Percentiles rank a stretch among this genome's conserved stretches.
These are phyloP conservation scores for Carpatolechia fugitivella DNA, from an alignment of 2,888 invertebrate species.

Conservation along the genomic window DNA sequence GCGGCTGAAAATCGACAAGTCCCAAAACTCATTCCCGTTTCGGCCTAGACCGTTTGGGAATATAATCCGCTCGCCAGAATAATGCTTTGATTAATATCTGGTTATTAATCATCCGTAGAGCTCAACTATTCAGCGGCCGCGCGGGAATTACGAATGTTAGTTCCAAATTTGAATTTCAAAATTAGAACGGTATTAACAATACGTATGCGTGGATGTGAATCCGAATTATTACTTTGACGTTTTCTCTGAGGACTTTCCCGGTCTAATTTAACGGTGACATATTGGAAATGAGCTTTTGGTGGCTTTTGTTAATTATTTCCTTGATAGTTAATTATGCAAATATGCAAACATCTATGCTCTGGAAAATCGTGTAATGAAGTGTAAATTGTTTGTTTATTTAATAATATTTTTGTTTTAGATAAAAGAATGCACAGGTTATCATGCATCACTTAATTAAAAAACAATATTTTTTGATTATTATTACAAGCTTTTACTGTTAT, in stretches of 20 bases:
- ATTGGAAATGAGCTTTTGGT: neutral
- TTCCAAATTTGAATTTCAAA: conserved; percentile 57
- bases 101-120: conserved; percentile 62
- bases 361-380: neutral
- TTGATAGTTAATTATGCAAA: neutral
- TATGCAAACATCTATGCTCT: neutral
- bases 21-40: conserved; percentile 27
- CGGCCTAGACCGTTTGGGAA: conserved; percentile 33
- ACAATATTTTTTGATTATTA: no score
- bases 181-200: conserved; percentile 60
- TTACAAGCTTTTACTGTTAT: no score
- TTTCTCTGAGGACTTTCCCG: conserved; percentile 16
- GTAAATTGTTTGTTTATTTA: neutral
- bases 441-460: no score
- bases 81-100: conserved; percentile 65
- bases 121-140: conserved; percentile 64
- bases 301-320: neutral
- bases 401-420: no score
- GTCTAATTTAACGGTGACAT: conserved; percentile 14
- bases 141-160: conserved; percentile 57
- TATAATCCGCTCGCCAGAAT: conserved; percentile 45
- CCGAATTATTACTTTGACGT: conserved; percentile 30
- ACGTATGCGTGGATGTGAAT: conserved; percentile 45
- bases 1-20: conserved; percentile 24
- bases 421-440: no score